Evolutionary conservation across 2,888 invertebrate genomes (phyloP).

Genomic region (Apomyelois bistriatella): DNA sequence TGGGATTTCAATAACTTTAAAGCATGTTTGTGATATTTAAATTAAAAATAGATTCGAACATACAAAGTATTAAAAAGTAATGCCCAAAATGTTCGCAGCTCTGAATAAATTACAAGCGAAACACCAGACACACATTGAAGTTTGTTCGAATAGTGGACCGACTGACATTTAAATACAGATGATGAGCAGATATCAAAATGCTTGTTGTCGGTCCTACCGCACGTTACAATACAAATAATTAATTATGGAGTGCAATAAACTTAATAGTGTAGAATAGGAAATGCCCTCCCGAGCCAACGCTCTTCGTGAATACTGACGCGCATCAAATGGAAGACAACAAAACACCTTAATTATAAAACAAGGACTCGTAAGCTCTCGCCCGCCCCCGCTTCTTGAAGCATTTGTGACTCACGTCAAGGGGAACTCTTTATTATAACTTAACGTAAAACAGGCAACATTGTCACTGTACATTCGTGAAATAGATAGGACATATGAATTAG

Average conservation of each 20-base stretch:
- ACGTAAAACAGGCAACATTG: neutral
- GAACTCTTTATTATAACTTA: neutral
- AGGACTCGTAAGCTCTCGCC: constrained; percentile 2
- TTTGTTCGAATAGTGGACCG: constrained; percentile 26
- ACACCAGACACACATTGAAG: constrained; percentile 49
- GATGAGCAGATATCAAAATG: neutral
- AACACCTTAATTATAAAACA: constrained; percentile 33
- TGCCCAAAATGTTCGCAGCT: constrained; percentile 13
- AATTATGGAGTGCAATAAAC: constrained; percentile 70
- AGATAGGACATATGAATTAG: too few relatives aligned
- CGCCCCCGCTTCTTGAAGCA: neutral
- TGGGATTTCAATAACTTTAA: constrained; percentile 29
- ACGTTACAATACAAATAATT: constrained; percentile 28
- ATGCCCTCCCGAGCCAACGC: constrained; percentile 60
- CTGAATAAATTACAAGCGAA: constrained; percentile 17
- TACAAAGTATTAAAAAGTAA: constrained; percentile 1
- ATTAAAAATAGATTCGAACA: constrained; percentile 2
- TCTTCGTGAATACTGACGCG: constrained; percentile 54
- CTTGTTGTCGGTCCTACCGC: constrained; percentile 23
- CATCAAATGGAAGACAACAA: constrained; percentile 55
- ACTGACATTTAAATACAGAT: neutral
- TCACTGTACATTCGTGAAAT: neutral
- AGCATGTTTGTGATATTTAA: constrained; percentile 4
- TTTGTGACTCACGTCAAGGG: neutral
- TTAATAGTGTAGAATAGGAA: constrained; percentile 73